Evolutionary conservation across 2,113 vertebrate genomes (phyloP), one percentile per base, ranked within the genome.

Genomic region (Platichthys flesus): DNA sequence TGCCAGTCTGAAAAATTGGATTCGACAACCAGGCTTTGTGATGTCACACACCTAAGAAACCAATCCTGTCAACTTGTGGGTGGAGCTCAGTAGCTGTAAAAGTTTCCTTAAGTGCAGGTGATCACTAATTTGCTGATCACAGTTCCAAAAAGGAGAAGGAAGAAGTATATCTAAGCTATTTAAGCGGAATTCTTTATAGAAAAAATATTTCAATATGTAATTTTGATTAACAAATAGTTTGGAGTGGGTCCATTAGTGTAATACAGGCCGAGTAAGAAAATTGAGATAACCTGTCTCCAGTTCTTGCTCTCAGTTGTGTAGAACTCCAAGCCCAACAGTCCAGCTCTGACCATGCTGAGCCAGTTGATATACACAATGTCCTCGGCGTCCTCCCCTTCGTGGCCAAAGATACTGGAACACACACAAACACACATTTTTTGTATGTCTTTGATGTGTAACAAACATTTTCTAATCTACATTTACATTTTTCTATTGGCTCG

Each of bases 301-400:
- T 79, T 95, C 85, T 94, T 92, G 67, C 91, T 94, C 88, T 96
- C 95, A 0, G 95, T 93, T 13, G 97, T 97, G 85, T 96, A 98
- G 85, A 96, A 98, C 89, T 98, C 96, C 82, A 98, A 88, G 1
- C 95, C 96, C 58, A 97, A 66, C 62, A 98, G 91, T 24, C 97
- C 96, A 0, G 96, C 95, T 42, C 96, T 92, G 52, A 96, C 96
- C 97, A 97, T 98, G 87, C 94, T 96, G 81, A 98, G 93, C 97
- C 96, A 97, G 92, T 97, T 98, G 20, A 97, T 76, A 2, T 96
- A 97, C 18, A 97, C 89, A 51, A 97, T 95, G 0, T 97, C 96
- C 26, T 97, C 95, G 0, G 95, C 95, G 7, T 95, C 95, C 13
- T 94, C 83, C 1, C 86, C 95, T 73, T 96, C 89, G 2, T 96